Evolutionary conservation across 2,888 invertebrate genomes (phyloP), one percentile per base, ranked within the genome.

Genomic region (Perdita meconis): DNA sequence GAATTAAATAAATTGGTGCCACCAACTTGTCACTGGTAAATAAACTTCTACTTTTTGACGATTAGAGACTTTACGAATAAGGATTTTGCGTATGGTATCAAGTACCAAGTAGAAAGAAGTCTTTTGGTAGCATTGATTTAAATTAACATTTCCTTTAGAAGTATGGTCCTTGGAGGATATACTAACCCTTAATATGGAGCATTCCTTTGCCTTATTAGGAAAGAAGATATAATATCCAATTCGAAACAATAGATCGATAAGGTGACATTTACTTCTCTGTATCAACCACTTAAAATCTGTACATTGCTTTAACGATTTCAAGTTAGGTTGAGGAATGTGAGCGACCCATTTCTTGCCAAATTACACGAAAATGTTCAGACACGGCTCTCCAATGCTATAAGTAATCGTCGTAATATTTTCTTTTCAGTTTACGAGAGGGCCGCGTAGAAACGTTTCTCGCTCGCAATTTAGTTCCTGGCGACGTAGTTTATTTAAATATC

Each of bases 1-100:
- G 99, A 98, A 92, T 94, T 99, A 59, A 98, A 97, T 84, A 99
- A 99, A 93, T 94, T 99, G 44, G 99, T 99, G 65, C 99, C 99
- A 67, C 99, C 99, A 5, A 95, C 97, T 88, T 98, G 98, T 92
- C 97, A 97, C 93, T 98, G 98, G 97, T 97, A 92, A 94, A 65
- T 51, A 71, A 53, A 51, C 51, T 60, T 47, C 19, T 47, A 36
- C 24, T 74, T 76, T 47, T 51, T 44, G 16, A 53, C 57, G 44
- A 4, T 50, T 61, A 47, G 8, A 30, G 59, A 10, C 42, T 78
- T 60, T 12, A 26, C 38, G 50, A 56, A 56, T n/a, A 13, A n/a
- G 19, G 50, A 42, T 24, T 34, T 6, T 51, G 5, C n/a, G 4
- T 8, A 44, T 34, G 16, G 19, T 56, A 44, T 50, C 8, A n/a